Conservation (phyloP, 2,113 vertebrate genomes). For the Petaurus breviceps region DNA sequence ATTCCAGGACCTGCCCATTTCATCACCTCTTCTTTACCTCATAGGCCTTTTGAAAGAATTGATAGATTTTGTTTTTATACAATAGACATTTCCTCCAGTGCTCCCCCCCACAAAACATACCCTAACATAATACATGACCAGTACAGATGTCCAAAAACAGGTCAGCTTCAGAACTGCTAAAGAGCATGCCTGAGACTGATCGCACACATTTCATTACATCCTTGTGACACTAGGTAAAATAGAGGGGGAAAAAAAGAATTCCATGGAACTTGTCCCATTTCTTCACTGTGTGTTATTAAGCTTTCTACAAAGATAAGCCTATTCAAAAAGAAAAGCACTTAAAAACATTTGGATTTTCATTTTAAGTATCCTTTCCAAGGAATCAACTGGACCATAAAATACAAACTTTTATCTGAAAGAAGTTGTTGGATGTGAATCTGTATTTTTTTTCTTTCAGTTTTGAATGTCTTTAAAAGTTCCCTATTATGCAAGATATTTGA, state of each 20-base stretch:
- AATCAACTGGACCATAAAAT: constrained; percentile 9
- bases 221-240: not conserved
- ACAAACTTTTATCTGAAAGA: not conserved
- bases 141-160: not conserved
- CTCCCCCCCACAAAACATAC: not conserved
- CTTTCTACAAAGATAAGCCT: constrained; percentile 7
- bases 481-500: constrained; percentile 19
- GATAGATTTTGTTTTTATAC: not conserved
- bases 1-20: not conserved
- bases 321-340: constrained; percentile 27
- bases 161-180: not conserved
- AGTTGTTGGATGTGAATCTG: constrained; percentile 36
- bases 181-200: not conserved
- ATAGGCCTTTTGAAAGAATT: not conserved
- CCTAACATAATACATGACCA: not conserved
- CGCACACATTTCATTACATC: not conserved
- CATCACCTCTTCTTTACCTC: not conserved
- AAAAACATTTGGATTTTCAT: not conserved
- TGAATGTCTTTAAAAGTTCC: not conserved
- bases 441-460: constrained; percentile 16
- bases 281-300: not conserved
- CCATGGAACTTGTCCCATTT: not conserved
- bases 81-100: not conserved
- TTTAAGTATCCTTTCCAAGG: not conserved
- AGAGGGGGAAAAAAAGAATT: not conserved